These are phyloP conservation scores for Tipula vernalis DNA, from an alignment of 2,888 invertebrate species.

Conservation along the genomic window DNA sequence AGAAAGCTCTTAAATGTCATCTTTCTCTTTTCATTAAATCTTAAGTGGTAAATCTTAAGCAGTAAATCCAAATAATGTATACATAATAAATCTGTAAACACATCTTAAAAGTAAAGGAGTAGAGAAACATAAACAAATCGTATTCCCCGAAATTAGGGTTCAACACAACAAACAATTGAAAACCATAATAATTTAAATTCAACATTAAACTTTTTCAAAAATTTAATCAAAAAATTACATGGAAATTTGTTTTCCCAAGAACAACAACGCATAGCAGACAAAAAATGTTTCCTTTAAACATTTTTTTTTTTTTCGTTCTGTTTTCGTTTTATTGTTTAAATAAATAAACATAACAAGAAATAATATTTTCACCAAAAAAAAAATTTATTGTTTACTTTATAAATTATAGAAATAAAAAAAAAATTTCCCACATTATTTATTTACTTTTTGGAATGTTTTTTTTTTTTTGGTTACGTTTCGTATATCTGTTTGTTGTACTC, in stretches of 20 bases:
- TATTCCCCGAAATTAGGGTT: neutral
- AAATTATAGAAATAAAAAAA: neutral
- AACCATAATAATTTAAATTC: neutral
- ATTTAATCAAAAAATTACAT: conserved; percentile 4
- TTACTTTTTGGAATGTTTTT: neutral
- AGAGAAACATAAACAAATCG: neutral
- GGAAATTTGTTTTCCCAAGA: neutral
- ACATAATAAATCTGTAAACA: neutral
- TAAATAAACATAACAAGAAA: neutral
- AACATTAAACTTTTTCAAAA: neutral
- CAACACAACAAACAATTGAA: neutral
- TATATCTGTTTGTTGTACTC: neutral
- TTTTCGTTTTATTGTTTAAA: neutral
- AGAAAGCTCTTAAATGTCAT: too few relatives aligned
- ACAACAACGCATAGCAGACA: neutral
- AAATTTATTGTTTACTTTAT: neutral
- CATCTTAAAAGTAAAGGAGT: neutral
- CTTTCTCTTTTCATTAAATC: neutral
- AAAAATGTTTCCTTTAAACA: neutral
- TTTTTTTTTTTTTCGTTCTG: neutral
- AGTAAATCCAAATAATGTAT: neutral
- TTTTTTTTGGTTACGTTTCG: neutral
- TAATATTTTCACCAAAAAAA: neutral
- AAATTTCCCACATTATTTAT: neutral
- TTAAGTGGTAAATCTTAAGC: neutral